These are phyloP conservation scores for Osedax frankpressi DNA, from an alignment of 2,888 invertebrate genomes.

Conservation along the genomic window DNA sequence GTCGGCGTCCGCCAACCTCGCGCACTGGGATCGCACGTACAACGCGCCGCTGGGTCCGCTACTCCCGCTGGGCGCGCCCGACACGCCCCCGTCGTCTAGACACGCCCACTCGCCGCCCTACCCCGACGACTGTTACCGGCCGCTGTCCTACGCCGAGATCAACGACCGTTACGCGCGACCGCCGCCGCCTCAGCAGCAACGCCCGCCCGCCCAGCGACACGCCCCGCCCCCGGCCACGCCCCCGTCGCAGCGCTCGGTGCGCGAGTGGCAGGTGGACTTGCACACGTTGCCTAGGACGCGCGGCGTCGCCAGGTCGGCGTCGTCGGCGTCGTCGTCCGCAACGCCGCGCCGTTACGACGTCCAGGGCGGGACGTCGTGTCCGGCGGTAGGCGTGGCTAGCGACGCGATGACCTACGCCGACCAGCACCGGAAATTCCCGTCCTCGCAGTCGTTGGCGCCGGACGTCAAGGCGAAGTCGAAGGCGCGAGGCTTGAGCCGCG, in stretches of 20 bases:
- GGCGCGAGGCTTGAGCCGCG: neutral
- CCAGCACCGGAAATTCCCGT: neutral
- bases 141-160: neutral
- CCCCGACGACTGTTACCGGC: neutral
- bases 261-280: neutral
- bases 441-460: neutral
- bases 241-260: neutral
- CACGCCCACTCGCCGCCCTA: neutral
- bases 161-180: neutral
- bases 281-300: neutral
- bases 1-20: neutral
- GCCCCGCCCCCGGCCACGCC: no score
- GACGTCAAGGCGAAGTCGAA: neutral
- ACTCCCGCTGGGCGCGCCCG: neutral
- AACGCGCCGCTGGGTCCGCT: no score
- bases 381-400: neutral
- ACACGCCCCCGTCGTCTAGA: neutral
- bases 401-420: neutral
- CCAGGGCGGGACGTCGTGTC: neutral
- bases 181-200: neutral
- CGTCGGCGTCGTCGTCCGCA: neutral
- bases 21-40: conserved; percentile 2
- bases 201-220: neutral
- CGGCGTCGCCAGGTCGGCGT: neutral
- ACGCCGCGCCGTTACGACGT: neutral